A percentile compares a stretch with the other conserved stretches of the same genome.
phyloP scores from a whole-genome alignment of 2,888 invertebrate genomes.

The Aspidapion aeneum region DNA sequence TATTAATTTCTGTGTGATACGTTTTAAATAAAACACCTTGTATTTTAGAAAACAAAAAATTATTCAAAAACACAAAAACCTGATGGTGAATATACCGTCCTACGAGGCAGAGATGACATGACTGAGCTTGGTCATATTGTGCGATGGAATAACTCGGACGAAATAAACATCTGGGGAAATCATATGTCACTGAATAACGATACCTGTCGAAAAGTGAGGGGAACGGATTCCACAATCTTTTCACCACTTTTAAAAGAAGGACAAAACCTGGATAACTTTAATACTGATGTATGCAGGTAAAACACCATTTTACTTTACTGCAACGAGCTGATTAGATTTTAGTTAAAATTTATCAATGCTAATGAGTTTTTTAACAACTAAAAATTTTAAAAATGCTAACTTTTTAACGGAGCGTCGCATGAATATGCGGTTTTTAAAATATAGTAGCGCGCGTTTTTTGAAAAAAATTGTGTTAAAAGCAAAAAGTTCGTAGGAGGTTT shows the following conservation, averaged over 20 bases:
- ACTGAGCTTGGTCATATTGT: conserved; percentile 50
- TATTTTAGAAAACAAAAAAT: conserved; percentile 33
- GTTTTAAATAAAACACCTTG: too few relatives aligned
- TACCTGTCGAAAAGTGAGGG: conserved; percentile 52
- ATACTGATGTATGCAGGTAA: conserved; percentile 66
- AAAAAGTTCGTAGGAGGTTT: too few relatives aligned
- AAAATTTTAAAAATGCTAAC: too few relatives aligned
- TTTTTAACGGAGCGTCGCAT: too few relatives aligned
- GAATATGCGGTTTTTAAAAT: too few relatives aligned
- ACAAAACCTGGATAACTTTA: conserved; percentile 52
- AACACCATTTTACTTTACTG: conserved; percentile 2
- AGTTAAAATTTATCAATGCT: too few relatives aligned
- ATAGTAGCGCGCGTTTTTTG: too few relatives aligned
- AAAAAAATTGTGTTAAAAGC: too few relatives aligned
- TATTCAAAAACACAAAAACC: conserved; percentile 44
- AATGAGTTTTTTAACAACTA: too few relatives aligned
- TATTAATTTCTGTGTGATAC: too few relatives aligned
- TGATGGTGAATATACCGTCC: conserved; percentile 53
- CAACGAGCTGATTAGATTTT: too few relatives aligned
- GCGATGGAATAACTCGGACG: conserved; percentile 46
- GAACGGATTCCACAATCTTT: conserved; percentile 58
- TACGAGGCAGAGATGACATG: conserved; percentile 51
- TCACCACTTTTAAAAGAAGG: conserved; percentile 57
- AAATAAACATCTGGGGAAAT: conserved; percentile 42
- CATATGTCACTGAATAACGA: conserved; percentile 33